Evolutionary conservation across 1,140 invertebrate species (phyloP), one percentile per base, ranked within the genome.

Genomic region (Akabosia matsudoensis): DNA sequence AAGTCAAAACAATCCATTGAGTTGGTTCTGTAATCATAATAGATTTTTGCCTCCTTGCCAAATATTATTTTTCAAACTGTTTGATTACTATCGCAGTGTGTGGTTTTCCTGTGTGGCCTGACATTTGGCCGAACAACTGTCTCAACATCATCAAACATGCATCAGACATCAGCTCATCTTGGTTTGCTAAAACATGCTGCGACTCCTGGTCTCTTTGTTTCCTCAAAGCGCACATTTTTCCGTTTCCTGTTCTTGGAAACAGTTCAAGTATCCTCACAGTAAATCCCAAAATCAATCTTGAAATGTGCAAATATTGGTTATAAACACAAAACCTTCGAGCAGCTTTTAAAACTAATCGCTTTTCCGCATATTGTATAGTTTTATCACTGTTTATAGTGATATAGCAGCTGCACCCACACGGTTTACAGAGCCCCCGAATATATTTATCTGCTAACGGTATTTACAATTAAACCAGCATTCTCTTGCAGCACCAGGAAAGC

Each of bases 81-180:
- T 22, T 61, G 54, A n/a, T n/a, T 24, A 16, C 7, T 22, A 61
- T 61, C 54, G 14, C 54, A n/a, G 54, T 61, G 54, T 61, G 54
- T 61, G 54, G 54, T 61, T 61, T 61, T 24, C 54, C 54, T 61
- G 54, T 61, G 54, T 61, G 54, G 54, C 54, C 54, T 61, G 54
- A 14, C 54, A 16, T 61, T 61, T 61, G 54, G 54, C 54, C 54
- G 4, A 13, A 22, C 7, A 61, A 61, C 54, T 61, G 54, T 61
- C 54, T 61, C 54, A 61, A 61, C 54, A 61, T 14, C 54, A 45
- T 45, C 37, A n/a, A 45, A 45, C 37, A 10, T 45, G 37, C 37
- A 18, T 18, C 37, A 45, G 37, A 18, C 37, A 45, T 18, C 18
- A 7, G 37, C 37, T 45, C 37, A 10, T 10, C 37, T n/a, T n/a